phyloP scores from a whole-genome alignment of 2,797 vertebrate species.

The Rhabdophis nuchalis region DNA sequence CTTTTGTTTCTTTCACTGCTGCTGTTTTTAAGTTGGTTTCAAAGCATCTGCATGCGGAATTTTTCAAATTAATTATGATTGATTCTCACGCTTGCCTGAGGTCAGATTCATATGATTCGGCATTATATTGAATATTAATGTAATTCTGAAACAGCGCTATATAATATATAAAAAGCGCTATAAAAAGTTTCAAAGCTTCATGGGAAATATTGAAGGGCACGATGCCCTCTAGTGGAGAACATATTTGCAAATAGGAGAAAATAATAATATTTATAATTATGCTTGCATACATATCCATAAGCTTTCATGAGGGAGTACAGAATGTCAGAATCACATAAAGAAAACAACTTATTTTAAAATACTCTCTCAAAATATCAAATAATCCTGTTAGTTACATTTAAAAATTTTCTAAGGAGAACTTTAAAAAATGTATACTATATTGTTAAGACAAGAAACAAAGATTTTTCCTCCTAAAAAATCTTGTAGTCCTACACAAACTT shows the following conservation, averaged over 20 bases:
- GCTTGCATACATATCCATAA: neutral
- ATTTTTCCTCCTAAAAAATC: neutral
- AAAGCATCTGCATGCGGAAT: neutral
- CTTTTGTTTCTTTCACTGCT: neutral
- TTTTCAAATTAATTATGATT: neutral
- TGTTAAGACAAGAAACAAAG: neutral
- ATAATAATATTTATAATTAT: neutral
- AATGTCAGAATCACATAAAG: neutral
- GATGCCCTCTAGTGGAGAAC: constrained; percentile 13
- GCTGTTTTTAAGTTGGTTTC: neutral
- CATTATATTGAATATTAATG: neutral
- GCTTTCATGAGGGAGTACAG: neutral
- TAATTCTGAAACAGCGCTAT: neutral
- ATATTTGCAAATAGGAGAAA: neutral
- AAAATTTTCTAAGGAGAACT: neutral
- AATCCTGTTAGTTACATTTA: neutral
- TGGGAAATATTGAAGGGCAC: constrained; percentile 8
- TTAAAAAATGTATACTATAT: neutral
- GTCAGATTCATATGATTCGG: neutral
- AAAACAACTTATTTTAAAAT: neutral
- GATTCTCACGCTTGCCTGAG: neutral
- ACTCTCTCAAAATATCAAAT: neutral
- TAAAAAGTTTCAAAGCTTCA: constrained; percentile 11
- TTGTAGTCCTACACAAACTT: neutral
- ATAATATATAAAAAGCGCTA: no score